Percentiles rank a stretch among this genome's conserved stretches.
Conservation (phyloP, 2,888 invertebrate genomes). For the Meghimatium bilineatum region DNA sequence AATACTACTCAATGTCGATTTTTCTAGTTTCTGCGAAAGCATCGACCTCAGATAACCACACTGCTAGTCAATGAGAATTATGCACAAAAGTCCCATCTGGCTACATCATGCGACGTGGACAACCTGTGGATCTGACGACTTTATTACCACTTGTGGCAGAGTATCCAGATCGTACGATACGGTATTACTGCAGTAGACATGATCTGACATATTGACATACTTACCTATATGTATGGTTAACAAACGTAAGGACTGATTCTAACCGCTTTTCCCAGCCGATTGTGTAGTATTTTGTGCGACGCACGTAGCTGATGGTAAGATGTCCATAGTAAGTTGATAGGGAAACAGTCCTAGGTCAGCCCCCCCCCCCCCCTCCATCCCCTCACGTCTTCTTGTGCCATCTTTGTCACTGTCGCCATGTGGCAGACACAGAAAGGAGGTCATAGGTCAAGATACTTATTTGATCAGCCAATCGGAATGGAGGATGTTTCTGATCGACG, state of each 20-base stretch:
- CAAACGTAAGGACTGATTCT: neutral
- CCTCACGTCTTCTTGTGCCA: neutral
- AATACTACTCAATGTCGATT: neutral
- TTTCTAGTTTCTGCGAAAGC: neutral
- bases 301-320: neutral
- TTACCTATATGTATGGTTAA: neutral
- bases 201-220: neutral
- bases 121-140: neutral
- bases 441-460: constrained; percentile 32
- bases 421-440: constrained; percentile 27
- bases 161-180: neutral
- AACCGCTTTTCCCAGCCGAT: neutral
- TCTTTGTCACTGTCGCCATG: constrained; percentile 4
- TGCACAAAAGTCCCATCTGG: neutral
- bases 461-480: constrained; percentile 22
- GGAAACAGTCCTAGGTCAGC: neutral
- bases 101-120: neutral
- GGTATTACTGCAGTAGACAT: neutral
- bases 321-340: neutral
- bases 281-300: neutral
- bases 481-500: neutral
- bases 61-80: neutral
- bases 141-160: neutral
- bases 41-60: neutral
- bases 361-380: no score